Conservation (phyloP, 2,113 vertebrate genomes). For the Myotis brandtii region DNA sequence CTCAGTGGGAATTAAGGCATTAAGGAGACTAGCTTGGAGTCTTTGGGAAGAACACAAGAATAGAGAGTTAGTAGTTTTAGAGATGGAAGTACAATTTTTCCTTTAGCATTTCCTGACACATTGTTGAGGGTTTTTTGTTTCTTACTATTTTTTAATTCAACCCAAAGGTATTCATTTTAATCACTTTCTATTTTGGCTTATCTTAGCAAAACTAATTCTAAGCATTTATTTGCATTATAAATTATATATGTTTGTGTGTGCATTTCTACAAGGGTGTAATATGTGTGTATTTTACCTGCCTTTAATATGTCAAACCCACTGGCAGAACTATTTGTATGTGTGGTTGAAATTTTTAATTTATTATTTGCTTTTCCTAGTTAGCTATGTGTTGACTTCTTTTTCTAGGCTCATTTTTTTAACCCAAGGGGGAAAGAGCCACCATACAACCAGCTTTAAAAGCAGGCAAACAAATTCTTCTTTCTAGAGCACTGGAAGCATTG, state of each 20-base stretch:
- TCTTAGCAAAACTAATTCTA: constrained; percentile 11
- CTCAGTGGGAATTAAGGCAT: background rate
- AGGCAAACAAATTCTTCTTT: background rate
- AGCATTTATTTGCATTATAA: background rate
- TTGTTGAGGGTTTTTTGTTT: background rate
- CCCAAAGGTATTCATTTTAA: background rate
- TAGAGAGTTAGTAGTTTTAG: background rate
- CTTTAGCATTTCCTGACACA: background rate
- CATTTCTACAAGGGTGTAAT: background rate
- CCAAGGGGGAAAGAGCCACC: background rate
- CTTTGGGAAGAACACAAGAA: background rate
- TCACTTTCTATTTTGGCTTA: constrained; percentile 18
- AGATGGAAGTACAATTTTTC: background rate
- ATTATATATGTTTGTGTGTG: background rate
- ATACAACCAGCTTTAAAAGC: background rate
- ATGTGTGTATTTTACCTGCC: background rate
- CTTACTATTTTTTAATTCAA: constrained; percentile 9
- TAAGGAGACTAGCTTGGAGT: background rate
- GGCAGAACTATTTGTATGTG: background rate
- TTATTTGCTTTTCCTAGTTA: background rate
- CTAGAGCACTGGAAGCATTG: background rate
- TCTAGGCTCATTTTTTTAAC: background rate
- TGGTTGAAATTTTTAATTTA: background rate
- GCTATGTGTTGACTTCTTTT: background rate
- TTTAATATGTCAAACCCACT: background rate